A percentile compares a stretch with the other conserved stretches of the same genome.
Conservation (phyloP, 2,888 invertebrate genomes). For the Sarcophaga variegata region DNA sequence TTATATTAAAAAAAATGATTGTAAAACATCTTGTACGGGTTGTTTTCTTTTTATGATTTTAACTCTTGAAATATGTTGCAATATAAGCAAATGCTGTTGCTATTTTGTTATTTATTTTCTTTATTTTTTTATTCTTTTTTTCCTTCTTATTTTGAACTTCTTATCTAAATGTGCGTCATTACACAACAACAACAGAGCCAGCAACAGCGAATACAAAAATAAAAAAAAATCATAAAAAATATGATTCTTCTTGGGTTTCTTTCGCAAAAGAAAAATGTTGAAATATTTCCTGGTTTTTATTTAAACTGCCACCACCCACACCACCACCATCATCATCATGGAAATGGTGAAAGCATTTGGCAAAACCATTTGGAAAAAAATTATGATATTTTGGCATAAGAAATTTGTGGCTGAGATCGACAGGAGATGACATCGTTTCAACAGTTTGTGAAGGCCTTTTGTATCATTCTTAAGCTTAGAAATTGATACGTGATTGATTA, state of each 20-base stretch:
- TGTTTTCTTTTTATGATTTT: conserved; percentile 25
- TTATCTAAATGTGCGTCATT: conserved; percentile 80
- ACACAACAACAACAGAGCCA: conserved; percentile 69
- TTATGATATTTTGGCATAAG: not conserved
- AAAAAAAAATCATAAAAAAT: conserved; percentile 70
- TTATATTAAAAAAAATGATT: not conserved
- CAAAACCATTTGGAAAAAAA: not conserved
- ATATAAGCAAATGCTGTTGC: conserved; percentile 49
- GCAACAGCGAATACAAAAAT: conserved; percentile 17
- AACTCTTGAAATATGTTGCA: conserved; percentile 68
- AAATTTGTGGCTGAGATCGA: not conserved
- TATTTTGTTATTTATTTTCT: conserved; percentile 13
- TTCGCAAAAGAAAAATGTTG: conserved; percentile 78
- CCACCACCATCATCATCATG: not conserved
- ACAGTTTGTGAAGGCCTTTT: not conserved
- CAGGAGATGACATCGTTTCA: not conserved
- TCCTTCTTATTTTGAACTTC: conserved; percentile 67
- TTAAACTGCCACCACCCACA: conserved; percentile 19
- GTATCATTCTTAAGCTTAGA: too few relatives aligned
- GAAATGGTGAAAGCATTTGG: not conserved
- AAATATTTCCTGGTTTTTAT: conserved; percentile 80
- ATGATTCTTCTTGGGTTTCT: conserved; percentile 39
- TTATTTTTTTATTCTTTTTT: not conserved
- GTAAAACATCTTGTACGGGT: not conserved
- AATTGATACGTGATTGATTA: too few relatives aligned